Percentiles rank a stretch among this genome's conserved stretches.
phyloP scores from a whole-genome alignment of 2,888 invertebrate genomes.

The Agrochola litura region DNA sequence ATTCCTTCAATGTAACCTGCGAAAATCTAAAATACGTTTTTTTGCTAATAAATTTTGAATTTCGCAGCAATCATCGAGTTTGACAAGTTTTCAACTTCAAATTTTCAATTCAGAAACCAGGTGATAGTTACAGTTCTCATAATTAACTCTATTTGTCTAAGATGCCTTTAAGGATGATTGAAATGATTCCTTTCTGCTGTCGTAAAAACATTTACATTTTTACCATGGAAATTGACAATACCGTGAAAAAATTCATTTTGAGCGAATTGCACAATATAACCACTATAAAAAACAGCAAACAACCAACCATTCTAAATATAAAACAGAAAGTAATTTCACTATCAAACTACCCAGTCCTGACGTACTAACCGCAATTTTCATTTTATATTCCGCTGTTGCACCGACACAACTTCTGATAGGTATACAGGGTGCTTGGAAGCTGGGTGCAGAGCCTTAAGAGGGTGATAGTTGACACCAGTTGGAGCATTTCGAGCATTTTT shows the following conservation, averaged over 20 bases:
- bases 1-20: no score
- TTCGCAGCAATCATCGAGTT: no score
- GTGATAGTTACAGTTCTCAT: no score
- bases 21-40: no score
- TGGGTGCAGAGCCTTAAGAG: no score
- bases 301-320: slow-evolving; percentile 41
- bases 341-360: slow-evolving; percentile 42
- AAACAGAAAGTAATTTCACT: slow-evolving; percentile 48
- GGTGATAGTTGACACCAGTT: no score
- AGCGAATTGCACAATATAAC: not conserved
- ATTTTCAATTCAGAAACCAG: no score
- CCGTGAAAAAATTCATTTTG: not conserved
- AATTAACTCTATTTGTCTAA: no score
- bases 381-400: slow-evolving; percentile 27
- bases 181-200: not conserved
- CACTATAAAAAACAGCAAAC: not conserved
- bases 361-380: slow-evolving; percentile 44
- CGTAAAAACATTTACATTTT: not conserved
- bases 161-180: no score
- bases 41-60: no score
- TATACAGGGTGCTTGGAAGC: slow-evolving; percentile 1
- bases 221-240: not conserved
- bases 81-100: no score
- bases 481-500: no score
- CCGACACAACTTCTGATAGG: slow-evolving; percentile 29